Percentiles rank a stretch among this genome's conserved stretches.
These are phyloP conservation scores for Chrysogorgia sp. DNA, from an alignment of 92 coral and sea anemone genomes.

Conservation along the genomic window DNA sequence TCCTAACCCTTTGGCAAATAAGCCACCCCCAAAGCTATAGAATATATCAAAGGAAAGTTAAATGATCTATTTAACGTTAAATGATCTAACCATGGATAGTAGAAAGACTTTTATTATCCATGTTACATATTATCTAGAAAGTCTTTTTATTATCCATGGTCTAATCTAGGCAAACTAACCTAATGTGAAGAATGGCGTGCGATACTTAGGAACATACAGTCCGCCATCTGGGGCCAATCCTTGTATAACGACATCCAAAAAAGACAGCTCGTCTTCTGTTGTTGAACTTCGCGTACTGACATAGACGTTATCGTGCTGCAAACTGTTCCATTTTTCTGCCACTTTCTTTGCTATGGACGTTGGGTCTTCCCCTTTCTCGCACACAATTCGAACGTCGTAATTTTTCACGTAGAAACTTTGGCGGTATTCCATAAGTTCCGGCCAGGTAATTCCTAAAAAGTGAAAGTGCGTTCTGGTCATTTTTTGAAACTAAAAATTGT, in stretches of 20 bases:
- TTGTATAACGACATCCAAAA: slow-evolving; percentile 76
- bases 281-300: slow-evolving; percentile 67
- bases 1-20: too few relatives aligned
- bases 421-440: slow-evolving; percentile 73
- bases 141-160: too few relatives aligned
- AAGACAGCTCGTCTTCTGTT: slow-evolving; percentile 32
- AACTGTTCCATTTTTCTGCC: slow-evolving; percentile 33
- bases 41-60: too few relatives aligned
- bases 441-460: slow-evolving; percentile 69
- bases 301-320: slow-evolving; percentile 21
- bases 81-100: too few relatives aligned
- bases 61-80: too few relatives aligned
- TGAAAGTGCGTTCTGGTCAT: too few relatives aligned
- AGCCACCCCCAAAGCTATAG: too few relatives aligned
- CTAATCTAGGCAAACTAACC: slow-evolving; percentile 52
- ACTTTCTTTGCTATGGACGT: slow-evolving; percentile 69
- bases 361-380: slow-evolving; percentile 70
- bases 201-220: slow-evolving; percentile 70
- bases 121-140: too few relatives aligned
- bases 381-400: slow-evolving; percentile 78
- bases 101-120: too few relatives aligned
- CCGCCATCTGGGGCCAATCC: slow-evolving; percentile 94
- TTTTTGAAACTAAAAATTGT: too few relatives aligned
- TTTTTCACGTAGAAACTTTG: slow-evolving; percentile 82
- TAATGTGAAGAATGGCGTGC: slow-evolving; percentile 61